Conservation (phyloP, 2,888 invertebrate species). For the Anthrax anthrax region DNA sequence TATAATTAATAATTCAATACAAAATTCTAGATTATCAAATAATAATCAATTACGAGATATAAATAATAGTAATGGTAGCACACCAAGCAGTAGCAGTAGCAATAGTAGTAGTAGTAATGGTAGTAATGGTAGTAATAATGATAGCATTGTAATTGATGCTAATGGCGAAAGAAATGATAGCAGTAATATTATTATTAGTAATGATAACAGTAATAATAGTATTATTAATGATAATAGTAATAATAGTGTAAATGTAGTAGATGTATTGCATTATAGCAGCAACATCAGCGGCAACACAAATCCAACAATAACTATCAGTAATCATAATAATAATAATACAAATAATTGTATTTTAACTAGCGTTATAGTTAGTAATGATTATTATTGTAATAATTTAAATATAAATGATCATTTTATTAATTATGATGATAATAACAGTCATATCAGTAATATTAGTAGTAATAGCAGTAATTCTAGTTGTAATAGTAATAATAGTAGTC, state of each 20-base stretch:
- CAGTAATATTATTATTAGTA: slow-evolving; percentile 8
- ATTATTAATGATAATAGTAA: too few species aligned
- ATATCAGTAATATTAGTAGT: neutral
- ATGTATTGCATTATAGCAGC: too few species aligned
- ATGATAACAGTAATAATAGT: slow-evolving; percentile 8
- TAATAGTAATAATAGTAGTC: too few species aligned
- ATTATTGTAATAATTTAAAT: neutral
- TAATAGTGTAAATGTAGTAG: too few species aligned
- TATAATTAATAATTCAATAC: neutral
- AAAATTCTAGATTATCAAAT: neutral
- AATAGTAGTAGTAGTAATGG: slow-evolving; percentile 15
- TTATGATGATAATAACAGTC: neutral
- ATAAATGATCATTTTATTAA: neutral
- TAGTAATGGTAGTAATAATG: slow-evolving; percentile 10
- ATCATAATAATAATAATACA: slow-evolving; percentile 8
- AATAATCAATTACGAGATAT: slow-evolving; percentile 7
- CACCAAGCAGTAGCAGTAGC: slow-evolving; percentile 20
- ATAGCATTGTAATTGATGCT: neutral
- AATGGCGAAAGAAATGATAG: too few species aligned
- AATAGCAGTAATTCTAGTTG: neutral
- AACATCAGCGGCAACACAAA: too few species aligned
- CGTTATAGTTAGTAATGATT: neutral
- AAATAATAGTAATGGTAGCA: slow-evolving; percentile 10
- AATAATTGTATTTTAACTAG: neutral
- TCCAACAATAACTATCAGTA: too few species aligned